Base-by-base conservation (phyloP, 2,888 invertebrate species). In the Danaus chrysippus region DNA sequence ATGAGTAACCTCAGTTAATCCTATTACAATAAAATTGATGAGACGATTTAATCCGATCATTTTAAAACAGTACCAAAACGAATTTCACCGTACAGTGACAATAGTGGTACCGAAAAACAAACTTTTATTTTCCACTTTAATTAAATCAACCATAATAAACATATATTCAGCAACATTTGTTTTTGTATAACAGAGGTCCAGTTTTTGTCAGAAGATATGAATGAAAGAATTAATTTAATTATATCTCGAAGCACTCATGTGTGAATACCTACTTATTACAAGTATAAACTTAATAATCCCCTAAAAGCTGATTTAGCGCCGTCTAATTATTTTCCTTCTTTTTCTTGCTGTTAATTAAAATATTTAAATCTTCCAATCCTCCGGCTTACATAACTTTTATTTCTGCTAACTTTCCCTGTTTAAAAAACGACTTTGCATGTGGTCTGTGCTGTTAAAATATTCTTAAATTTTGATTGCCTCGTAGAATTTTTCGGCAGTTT, bases 21-120 rank as follows among this genome's bases (percentile, higher is more conserved):
- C 84, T 81, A 79, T 86, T 84, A 84, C 83, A 83, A 79, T 78
- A 78, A 80, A 79, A 77, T 82, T 84, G 81, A 86, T 87, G 85
- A 84, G 74, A 79, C 86, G 83, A 76, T 78, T 80, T 86, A 86
- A 87, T 82, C 86, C 81, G 84, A 85, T 87, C 83, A 86, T 85
- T 86, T 84, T 77, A 83, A 82, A 82, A 81, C 62, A 64, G 62
- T 57, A 80, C 81, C 73, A 76, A 76, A 78, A 71, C 65, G 68
- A 64, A 56, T 61, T 66, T 61, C 54, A 63, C 64, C 23, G 23
- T 34, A 34, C 23, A 6, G 23, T 34, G 23, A 34, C 3, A 34
- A 34, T 34, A 34, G 23, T 34, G 23, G 23, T 8, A 34, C 23
- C 2, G 23, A 34, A 34, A 34, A 34, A 34, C 23, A 34, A 34